Evolutionary conservation across 2,797 vertebrate species (phyloP).

Genomic region (Karalla daura): DNA sequence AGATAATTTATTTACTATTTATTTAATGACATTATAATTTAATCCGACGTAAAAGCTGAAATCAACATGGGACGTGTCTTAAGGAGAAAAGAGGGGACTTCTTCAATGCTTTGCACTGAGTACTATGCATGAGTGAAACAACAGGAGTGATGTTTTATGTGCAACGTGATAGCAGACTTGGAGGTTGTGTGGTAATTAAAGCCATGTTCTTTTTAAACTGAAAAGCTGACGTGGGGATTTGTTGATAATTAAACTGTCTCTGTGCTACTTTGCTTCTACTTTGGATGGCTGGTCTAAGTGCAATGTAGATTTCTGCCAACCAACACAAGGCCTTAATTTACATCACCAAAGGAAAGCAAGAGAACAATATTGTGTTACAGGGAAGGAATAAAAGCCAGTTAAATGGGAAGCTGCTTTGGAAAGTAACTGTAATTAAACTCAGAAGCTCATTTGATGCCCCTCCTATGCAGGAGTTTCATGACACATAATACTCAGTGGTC

Average conservation of each 20-base stretch:
- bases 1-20: slow-evolving; percentile 30
- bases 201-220: background rate
- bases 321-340: background rate
- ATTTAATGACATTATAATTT: slow-evolving; percentile 23
- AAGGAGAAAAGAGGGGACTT: background rate
- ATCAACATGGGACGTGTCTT: background rate
- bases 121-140: slow-evolving; percentile 1
- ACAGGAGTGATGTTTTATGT: slow-evolving; percentile 19
- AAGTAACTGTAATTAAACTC: too few relatives aligned
- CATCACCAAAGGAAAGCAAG: too few relatives aligned
- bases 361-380: too few relatives aligned
- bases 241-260: background rate
- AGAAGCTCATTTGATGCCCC: too few relatives aligned
- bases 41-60: background rate
- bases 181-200: background rate
- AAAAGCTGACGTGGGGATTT: background rate
- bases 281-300: background rate
- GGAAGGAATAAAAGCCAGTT: too few relatives aligned
- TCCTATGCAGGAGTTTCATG: too few relatives aligned
- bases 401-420: too few relatives aligned
- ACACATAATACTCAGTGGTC: too few relatives aligned
- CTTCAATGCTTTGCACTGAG: slow-evolving; percentile 9
- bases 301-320: background rate
- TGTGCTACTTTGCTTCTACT: background rate
- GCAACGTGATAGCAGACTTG: background rate